phyloP scores from a whole-genome alignment of 1,140 invertebrate genomes.

The Neodiprion pinetum region DNA sequence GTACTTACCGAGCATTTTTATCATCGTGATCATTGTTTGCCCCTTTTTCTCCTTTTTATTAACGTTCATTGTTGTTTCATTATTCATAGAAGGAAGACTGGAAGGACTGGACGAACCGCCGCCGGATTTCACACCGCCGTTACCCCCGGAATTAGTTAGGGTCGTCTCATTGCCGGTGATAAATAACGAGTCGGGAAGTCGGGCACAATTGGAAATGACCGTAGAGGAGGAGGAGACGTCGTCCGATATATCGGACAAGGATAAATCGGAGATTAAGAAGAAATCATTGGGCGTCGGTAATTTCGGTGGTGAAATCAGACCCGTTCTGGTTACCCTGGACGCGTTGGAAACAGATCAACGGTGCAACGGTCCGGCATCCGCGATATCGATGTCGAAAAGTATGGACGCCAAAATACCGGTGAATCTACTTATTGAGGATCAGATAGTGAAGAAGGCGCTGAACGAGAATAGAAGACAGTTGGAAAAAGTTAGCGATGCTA shows the following conservation, averaged over 20 bases:
- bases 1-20: conserved; percentile 62
- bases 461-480: conserved; percentile 58
- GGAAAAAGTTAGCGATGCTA: conserved; percentile 57
- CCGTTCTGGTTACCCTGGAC: conserved; percentile 15
- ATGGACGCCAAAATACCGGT: conserved; percentile 55
- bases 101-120: conserved; percentile 64
- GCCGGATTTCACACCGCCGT: conserved; percentile 59
- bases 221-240: conserved; percentile 48
- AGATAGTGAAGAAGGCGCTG: conserved; percentile 57
- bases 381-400: conserved; percentile 43
- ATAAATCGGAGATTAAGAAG: conserved; percentile 34
- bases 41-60: neutral
- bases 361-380: conserved; percentile 42
- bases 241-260: conserved; percentile 46
- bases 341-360: conserved; percentile 32
- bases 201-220: conserved; percentile 42
- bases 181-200: conserved; percentile 56
- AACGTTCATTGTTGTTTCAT: conserved; percentile 24
- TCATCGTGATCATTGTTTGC: neutral
- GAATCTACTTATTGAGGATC: conserved; percentile 55
- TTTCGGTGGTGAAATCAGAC: neutral
- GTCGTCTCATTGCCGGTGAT: conserved; percentile 72
- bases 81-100: conserved; percentile 46
- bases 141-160: conserved; percentile 69
- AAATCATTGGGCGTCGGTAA: neutral